phyloP scores from a whole-genome alignment of 2,888 invertebrate genomes.

The Thecocarcelia acutangulata region DNA sequence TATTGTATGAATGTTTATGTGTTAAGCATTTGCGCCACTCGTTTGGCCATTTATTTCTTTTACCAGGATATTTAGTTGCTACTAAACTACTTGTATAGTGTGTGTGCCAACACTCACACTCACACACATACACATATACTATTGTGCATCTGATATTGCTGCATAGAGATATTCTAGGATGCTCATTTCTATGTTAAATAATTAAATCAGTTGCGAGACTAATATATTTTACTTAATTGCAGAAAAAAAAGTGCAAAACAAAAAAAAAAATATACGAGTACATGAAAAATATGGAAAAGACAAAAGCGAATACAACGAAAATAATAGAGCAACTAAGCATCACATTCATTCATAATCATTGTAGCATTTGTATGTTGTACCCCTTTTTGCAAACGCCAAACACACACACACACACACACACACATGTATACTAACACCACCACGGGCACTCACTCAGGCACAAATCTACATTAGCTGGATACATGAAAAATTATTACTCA shows the following conservation, averaged over 20 bases:
- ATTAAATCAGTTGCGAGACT: constrained; percentile 80
- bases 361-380: constrained; percentile 14
- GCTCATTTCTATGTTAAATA: constrained; percentile 78
- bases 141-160: constrained; percentile 31
- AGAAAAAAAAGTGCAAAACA: constrained; percentile 47
- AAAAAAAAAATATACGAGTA: constrained; percentile 8
- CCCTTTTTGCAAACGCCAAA: constrained; percentile 27
- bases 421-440: neutral
- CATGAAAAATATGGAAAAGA: no score
- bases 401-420: constrained; percentile 11
- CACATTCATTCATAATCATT: constrained; percentile 61
- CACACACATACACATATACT: constrained; percentile 8
- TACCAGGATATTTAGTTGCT: constrained; percentile 48
- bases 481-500: constrained; percentile 67
- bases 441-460: constrained; percentile 44
- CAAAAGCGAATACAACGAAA: constrained; percentile 46
- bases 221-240: constrained; percentile 80
- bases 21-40: constrained; percentile 12
- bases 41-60: constrained; percentile 46
- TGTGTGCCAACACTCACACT: neutral
- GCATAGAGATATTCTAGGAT: constrained; percentile 39
- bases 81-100: constrained; percentile 12
- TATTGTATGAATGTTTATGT: constrained; percentile 22
- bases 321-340: constrained; percentile 44
- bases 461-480: constrained; percentile 57